Evolutionary conservation across 2,113 vertebrate species (phyloP), one percentile per base, ranked within the genome.

Genomic region (Ptychochromis oligacanthus): DNA sequence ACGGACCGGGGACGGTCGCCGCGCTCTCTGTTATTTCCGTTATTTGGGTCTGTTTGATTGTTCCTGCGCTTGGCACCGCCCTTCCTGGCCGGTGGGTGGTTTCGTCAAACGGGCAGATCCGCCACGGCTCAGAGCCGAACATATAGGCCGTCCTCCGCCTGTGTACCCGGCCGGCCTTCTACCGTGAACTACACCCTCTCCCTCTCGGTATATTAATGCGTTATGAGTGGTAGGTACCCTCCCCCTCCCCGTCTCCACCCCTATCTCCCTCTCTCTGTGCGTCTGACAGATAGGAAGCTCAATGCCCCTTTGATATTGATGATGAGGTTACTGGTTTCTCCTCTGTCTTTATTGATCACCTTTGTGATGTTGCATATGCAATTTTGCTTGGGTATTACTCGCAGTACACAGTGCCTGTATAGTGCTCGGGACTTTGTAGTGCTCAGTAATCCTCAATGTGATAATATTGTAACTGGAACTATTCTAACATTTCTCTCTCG

Each of bases 191-290:
- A 95, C 95, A 96, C 96, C 96, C 93, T 94, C 93, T 95, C 95
- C 94, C 95, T 95, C 95, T 94, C 94, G 93, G 95, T 96, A 96
- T 96, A 97, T 98, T 97, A 96, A 98, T 98, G 97, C 98, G 97
- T 97, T 97, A 98, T 99, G 98, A 99, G 97, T 96, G 98, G 98
- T 98, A 98, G 96, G 98, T 98, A 98, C 96, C 96, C 95, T 97
- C 96, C 95, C 91, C 95, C 86, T 91, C 83, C 84, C 93, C 95
- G 93, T 93, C 95, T 94, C 93, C 96, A 95, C 96, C 96, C 96
- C 97, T 93, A 90, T 92, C 74, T 85, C 72, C 54, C 55, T 91
- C 94, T 95, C 80, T 86, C 89, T 57, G 22, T 91, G 94, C 94
- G 94, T 95, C 93, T 93, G 88, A 92, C 88, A 93, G 91, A 91